A percentile compares a stretch with the other conserved stretches of the same genome.
Conservation (phyloP, 2,888 invertebrate species). For the Steinernema hermaphroditum region DNA sequence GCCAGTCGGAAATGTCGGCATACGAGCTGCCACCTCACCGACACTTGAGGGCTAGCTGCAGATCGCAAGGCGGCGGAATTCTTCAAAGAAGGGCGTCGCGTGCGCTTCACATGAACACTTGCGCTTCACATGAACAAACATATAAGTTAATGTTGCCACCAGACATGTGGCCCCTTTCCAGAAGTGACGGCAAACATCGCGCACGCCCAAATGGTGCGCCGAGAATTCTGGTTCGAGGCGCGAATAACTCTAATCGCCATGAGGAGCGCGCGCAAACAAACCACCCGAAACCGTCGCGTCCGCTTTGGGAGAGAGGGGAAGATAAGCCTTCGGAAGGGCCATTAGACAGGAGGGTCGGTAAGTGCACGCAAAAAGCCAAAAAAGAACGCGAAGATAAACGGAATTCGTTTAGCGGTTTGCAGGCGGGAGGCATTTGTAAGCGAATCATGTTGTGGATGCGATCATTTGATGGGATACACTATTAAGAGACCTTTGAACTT, state of each 20-base stretch:
- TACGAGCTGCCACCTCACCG: background rate
- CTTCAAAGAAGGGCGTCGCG: background rate
- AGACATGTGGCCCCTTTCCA: background rate
- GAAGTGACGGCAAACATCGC: conserved; percentile 24
- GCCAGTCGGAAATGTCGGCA: background rate
- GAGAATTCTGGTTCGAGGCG: conserved; percentile 25
- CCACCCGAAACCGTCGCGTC: background rate
- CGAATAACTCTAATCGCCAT: conserved; percentile 16
- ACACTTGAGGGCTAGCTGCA: too few relatives aligned
- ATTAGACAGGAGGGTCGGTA: conserved; percentile 8
- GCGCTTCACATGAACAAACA: background rate
- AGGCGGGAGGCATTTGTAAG: too few relatives aligned
- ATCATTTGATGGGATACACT: too few relatives aligned
- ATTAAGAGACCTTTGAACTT: too few relatives aligned
- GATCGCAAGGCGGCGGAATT: background rate
- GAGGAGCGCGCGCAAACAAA: conserved; percentile 8
- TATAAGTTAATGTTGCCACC: conserved; percentile 30
- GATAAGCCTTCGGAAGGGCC: background rate
- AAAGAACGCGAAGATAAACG: conserved; percentile 4
- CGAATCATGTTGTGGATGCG: too few relatives aligned
- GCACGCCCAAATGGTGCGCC: background rate
- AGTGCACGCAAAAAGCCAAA: conserved; percentile 2
- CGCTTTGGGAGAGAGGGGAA: background rate
- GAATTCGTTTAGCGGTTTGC: too few relatives aligned
- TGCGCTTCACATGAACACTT: background rate